Evolutionary conservation across 1,140 invertebrate genomes (phyloP).

Genomic region (Chymomyza costata): DNA sequence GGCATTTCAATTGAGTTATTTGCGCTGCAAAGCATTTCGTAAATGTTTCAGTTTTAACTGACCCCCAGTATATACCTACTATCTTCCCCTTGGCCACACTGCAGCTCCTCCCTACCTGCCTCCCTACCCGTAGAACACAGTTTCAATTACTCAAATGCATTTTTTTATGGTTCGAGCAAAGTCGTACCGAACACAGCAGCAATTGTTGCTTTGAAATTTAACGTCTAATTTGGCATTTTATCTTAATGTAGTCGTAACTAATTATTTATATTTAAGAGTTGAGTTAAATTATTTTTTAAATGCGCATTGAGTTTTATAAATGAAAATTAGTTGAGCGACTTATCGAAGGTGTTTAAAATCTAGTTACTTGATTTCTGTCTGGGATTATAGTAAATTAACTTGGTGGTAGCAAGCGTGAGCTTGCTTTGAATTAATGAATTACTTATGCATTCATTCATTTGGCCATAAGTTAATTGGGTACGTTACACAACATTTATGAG

Average conservation of each 20-base stretch:
- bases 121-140: neutral
- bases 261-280: slow-evolving; percentile 51
- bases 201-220: slow-evolving; percentile 52
- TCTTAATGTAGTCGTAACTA: slow-evolving; percentile 64
- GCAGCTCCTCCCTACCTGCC: slow-evolving; percentile 9
- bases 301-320: slow-evolving; percentile 36
- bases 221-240: slow-evolving; percentile 64
- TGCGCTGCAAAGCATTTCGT: slow-evolving; percentile 50
- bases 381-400: no score
- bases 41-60: slow-evolving; percentile 43
- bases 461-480: no score
- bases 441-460: no score
- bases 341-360: slow-evolving; percentile 38
- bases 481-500: no score
- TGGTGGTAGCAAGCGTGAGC: no score
- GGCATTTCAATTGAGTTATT: slow-evolving; percentile 73
- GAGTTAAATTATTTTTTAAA: slow-evolving; percentile 52
- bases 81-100: neutral
- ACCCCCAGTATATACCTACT: slow-evolving; percentile 17
- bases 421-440: no score
- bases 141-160: slow-evolving; percentile 27
- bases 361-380: slow-evolving; percentile 17
- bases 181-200: neutral
- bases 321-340: slow-evolving; percentile 54
- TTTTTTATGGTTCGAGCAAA: slow-evolving; percentile 51